Evolutionary conservation across 2,113 vertebrate genomes (phyloP).

Genomic region (Orthochromis indermauri): DNA sequence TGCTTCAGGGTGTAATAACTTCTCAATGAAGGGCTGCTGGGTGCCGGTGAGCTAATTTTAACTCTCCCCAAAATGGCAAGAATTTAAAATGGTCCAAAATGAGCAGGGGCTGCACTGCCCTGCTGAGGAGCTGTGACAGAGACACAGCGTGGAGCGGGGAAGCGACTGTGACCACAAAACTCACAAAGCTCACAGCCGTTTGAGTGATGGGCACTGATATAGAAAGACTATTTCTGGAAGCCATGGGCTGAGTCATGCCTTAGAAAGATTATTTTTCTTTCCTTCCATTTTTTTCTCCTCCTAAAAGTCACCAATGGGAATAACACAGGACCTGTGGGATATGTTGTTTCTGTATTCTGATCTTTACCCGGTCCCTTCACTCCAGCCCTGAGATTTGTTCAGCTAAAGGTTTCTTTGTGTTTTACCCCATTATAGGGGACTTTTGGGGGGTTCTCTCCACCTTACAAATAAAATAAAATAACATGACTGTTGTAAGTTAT

Average conservation of each 20-base stretch:
- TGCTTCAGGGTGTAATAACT: slow-evolving; percentile 14
- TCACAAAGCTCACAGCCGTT: not conserved
- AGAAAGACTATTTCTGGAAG: slow-evolving; percentile 17
- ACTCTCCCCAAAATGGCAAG: not conserved
- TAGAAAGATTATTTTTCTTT: not conserved
- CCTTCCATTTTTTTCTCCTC: not conserved
- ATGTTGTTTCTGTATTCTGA: not conserved
- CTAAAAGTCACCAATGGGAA: not conserved
- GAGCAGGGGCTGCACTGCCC: not conserved
- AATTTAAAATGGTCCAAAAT: slow-evolving; percentile 3
- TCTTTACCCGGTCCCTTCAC: not conserved
- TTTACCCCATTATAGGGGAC: not conserved
- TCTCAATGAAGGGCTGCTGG: not conserved
- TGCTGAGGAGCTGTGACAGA: not conserved
- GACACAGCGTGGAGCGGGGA: not conserved
- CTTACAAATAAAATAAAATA: not conserved
- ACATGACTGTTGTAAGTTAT: not conserved
- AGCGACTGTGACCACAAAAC: not conserved
- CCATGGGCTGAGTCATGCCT: not conserved
- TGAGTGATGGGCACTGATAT: not conserved
- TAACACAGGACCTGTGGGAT: not conserved
- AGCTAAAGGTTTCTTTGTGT: fast-evolving
- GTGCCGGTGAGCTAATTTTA: slow-evolving; percentile 9
- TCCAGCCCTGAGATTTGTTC: not conserved
- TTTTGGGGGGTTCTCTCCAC: fast-evolving